Conservation (phyloP, 2,113 vertebrate species). For the Canis aureus region DNA sequence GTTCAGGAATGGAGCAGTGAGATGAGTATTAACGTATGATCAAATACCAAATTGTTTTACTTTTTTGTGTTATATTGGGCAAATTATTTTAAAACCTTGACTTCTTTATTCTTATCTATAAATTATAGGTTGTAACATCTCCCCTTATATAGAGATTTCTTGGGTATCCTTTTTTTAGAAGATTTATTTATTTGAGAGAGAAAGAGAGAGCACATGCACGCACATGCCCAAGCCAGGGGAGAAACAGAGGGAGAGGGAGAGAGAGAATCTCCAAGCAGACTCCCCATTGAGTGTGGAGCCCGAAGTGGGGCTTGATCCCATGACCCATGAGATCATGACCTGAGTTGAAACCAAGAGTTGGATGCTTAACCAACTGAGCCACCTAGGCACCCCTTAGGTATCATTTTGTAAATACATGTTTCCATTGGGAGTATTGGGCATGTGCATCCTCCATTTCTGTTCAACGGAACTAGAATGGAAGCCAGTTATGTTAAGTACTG, state of each 20-base stretch:
- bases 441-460: not conserved
- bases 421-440: not conserved
- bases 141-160: not conserved
- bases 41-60: not conserved
- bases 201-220: too few species aligned
- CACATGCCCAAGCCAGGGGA: rapidly evolving
- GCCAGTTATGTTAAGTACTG: not conserved
- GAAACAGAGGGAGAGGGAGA: not conserved
- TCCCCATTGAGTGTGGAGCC: not conserved
- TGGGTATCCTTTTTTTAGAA: not conserved
- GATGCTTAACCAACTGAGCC: not conserved
- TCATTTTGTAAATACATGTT: not conserved
- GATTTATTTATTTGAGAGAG: not conserved
- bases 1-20: not conserved
- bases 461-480: not conserved
- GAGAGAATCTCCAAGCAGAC: not conserved
- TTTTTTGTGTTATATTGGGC: not conserved
- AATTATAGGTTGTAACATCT: not conserved
- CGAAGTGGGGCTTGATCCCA: not conserved
- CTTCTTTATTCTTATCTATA: not conserved
- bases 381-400: not conserved
- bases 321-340: not conserved
- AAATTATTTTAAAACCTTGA: slow-evolving; percentile 13
- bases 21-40: not conserved
- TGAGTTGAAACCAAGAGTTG: not conserved